Percentiles rank a stretch among this genome's conserved stretches.
phyloP scores from a whole-genome alignment of 2,797 vertebrate genomes.

The Peromyscus nudipes region DNA sequence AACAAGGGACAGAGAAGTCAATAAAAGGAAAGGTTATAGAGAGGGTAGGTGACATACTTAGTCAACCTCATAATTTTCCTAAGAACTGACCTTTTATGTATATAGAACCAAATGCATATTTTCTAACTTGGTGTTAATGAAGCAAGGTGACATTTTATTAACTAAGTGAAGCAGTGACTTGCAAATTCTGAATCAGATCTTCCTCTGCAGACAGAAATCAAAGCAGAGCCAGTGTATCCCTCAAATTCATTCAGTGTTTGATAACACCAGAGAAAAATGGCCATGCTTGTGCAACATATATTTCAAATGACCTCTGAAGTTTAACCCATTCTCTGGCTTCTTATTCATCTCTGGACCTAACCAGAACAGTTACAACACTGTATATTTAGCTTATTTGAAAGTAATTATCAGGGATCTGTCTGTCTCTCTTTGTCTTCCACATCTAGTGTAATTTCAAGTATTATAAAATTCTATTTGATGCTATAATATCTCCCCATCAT shows the following conservation, averaged over 20 bases:
- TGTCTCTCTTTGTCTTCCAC: conserved; percentile 28
- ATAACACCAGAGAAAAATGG: conserved; percentile 38
- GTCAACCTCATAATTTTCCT: conserved; percentile 34
- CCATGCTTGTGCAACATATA: neutral
- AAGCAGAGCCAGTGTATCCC: neutral
- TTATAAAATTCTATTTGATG: conserved; percentile 56
- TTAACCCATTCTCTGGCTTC: conserved; percentile 48
- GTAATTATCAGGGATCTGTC: conserved; percentile 26
- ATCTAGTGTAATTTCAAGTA: conserved; percentile 63
- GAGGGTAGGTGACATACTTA: neutral
- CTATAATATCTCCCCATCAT: conserved; percentile 32
- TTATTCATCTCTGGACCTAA: neutral
- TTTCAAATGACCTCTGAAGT: conserved; percentile 57
- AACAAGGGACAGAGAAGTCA: neutral
- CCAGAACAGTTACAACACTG: conserved; percentile 26
- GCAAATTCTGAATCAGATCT: conserved; percentile 39
- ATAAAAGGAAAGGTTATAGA: conserved; percentile 18
- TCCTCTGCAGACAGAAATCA: conserved; percentile 58
- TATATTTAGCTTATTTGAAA: conserved; percentile 61
- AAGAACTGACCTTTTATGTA: conserved; percentile 27
- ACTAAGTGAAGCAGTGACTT: conserved; percentile 44
- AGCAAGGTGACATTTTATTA: conserved; percentile 59
- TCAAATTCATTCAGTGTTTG: conserved; percentile 34
- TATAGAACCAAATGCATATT: conserved; percentile 22
- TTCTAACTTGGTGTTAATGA: conserved; percentile 66